Evolutionary conservation across 2,888 invertebrate genomes (phyloP).

Genomic region (Eupithecia abbreviata): DNA sequence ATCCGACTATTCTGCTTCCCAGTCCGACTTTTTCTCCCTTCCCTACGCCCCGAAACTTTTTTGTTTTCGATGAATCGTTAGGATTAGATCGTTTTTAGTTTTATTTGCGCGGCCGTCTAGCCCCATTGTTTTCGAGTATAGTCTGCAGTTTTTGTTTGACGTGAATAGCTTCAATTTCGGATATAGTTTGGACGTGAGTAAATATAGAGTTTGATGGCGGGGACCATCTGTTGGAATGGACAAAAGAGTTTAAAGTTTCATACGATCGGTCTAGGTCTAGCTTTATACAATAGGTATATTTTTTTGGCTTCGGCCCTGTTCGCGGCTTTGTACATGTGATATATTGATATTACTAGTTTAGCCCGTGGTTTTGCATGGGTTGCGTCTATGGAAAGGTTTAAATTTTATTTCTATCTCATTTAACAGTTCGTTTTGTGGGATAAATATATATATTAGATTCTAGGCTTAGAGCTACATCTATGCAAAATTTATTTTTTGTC

Average conservation of each 20-base stretch:
- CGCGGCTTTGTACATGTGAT: not conserved
- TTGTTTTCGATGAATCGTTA: slow-evolving; percentile 63
- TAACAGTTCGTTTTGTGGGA: too few species aligned
- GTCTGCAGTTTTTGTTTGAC: slow-evolving; percentile 28
- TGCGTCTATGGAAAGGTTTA: too few species aligned
- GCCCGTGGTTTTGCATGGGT: too few species aligned
- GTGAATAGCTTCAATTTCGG: slow-evolving; percentile 26
- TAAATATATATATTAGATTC: too few species aligned
- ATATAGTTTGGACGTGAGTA: slow-evolving; percentile 20
- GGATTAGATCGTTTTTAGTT: slow-evolving; percentile 65
- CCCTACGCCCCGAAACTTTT: slow-evolving; percentile 44
- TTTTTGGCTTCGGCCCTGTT: not conserved
- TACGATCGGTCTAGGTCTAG: slow-evolving; percentile 37
- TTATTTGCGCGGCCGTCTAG: slow-evolving; percentile 52
- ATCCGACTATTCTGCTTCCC: not conserved
- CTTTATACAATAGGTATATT: not conserved
- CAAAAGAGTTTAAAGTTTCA: slow-evolving; percentile 40
- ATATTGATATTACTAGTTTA: too few species aligned
- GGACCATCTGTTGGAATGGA: slow-evolving; percentile 8
- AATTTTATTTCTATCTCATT: too few species aligned
- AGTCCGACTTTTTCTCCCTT: not conserved
- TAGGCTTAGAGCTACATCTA: too few species aligned
- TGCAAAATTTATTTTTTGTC: too few species aligned
- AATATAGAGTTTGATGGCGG: not conserved
- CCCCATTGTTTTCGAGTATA: slow-evolving; percentile 37